Evolutionary conservation across 2,888 invertebrate genomes (phyloP), one percentile per base, ranked within the genome.

Genomic region (Pterobdella sp.): DNA sequence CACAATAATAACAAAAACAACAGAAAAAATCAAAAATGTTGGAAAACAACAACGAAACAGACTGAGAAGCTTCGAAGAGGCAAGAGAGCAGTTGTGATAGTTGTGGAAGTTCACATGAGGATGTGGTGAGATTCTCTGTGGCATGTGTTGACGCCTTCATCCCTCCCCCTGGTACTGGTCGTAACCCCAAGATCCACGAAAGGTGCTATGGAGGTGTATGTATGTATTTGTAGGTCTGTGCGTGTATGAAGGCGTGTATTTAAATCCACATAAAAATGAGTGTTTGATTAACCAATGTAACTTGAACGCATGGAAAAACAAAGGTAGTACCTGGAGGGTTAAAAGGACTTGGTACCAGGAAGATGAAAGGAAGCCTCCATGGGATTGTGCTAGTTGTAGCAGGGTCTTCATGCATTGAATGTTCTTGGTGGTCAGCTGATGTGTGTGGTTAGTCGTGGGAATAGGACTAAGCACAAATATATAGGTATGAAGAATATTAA

Each of bases 261-360:
- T 36, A 56, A 26, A 67, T 56, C 49, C 0, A 49, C 18, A 64
- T 26, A 56, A 42, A 14, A 22, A 42, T 42, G 49, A 42, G 7
- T 7, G 22, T 14, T 14, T 42, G 22, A 22, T 42, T 7, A 42
- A 42, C 49, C 49, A 42, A 42, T 42, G 22, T 42, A 42, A 22
- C 49, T 7, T 22, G 49, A 42, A 42, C 7, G 4, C 4, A 18
- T 56, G 60, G n/a, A 18, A 22, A 18, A n/a, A n/a, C 26, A n/a
- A 18, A n/a, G 60, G 14, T 7, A 4, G 7, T 76, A 84, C 83
- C 83, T 96, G 95, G 36, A 97, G 85, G 0, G 96, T 96, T 10
- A 95, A 94, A 36, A 98, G 87, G 0, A 97, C 93, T 63, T 96
- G 89, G 82, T 95, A 90, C 97, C 97, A 97, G 0, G 95, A 92